Base-by-base conservation (phyloP, 2,888 invertebrate genomes). In the Smittia aterrima region DNA sequence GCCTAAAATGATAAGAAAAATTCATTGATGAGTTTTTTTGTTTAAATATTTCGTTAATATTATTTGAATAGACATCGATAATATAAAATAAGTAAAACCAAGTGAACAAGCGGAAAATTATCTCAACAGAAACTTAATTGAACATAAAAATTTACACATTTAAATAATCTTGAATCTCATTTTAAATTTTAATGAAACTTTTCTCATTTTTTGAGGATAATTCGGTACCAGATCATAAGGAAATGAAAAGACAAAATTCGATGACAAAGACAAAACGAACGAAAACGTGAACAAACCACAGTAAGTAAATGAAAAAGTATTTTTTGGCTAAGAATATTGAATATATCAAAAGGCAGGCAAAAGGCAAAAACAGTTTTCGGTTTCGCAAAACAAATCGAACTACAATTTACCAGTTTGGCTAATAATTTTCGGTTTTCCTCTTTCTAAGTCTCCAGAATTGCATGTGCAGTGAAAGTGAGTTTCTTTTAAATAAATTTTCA, bases 161-260 rank as follows among this genome's bases (percentile, higher is more conserved):
- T 7, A 16, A 38, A 24, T 27, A 13, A 40, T 27, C 38, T 66
- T 40, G 18, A 18, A 11, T 18, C n/a, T 47, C 11, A 47, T 16
- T 47, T 7, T 9, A 13, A 18, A 47, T n/a, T 47, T 16, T 16
- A 47, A 16, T 47, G n/a, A 32, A 13, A 16, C 16, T 66, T 25
- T 22, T 25, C 27, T 64, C 64, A 16, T 64, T 27, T 25, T 13
- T 47, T 6, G 13, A 47, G 16, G 47, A 47, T n/a, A 13, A 47
- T 47, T 47, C 47, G 6, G 71, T 71, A 71, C 71, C 71, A 71
- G 71, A 71, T 71, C 71, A 71, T 71, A 54, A 71, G 32, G 32
- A 25, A 58, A 58, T 11, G 24, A 58, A 22, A 58, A 24, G 4
- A 22, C 24, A 4, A 22, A 58, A 58, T 22, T 58, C 58, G 58